Base-by-base conservation (phyloP, 2,888 invertebrate genomes). In the Philhelius pedissequus region DNA sequence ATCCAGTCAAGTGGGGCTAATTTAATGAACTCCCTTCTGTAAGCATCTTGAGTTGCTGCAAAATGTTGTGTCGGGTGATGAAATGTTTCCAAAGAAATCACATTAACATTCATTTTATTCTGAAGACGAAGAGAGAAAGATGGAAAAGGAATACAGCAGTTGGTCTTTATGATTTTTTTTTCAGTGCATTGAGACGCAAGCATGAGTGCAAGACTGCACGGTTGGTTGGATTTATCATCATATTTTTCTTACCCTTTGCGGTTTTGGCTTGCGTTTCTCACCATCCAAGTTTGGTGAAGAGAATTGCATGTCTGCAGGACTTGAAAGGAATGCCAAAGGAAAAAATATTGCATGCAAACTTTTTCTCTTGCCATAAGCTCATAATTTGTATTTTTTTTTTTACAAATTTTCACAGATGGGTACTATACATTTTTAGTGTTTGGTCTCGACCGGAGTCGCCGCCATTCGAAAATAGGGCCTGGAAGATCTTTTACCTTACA, bases 361-460 rank as follows among this genome's bases (percentile, higher is more conserved):
- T 70, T 83, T 78, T 35, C 18, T n/a, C 83, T 60, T 71, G 52
- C 71, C 76, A 71, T 60, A 71, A 77, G 71, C 71, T 71, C 64
- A 74, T 79, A 79, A 83, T 79, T n/a, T n/a, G n/a, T n/a, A n/a
- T n/a, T n/a, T n/a, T n/a, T n/a, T 79, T 79, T 83, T 64, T 35
- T 66, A 54, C 66, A 70, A 75, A 70, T 79, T 84, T 79, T 75
- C 83, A 79, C 79, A 84, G 83, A 84, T 84, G 79, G 70, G 82
- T 73, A 82, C 78, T 64, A 73, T 64, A 82, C 77, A 0, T 11
- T 9, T 9, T 25, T 25, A 25, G n/a, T 13, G 11, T 35, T 35
- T 13, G 11, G 35, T 13, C 35, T 35, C 15, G 15, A 7, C 15
- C 4, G 35, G 40, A 1, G n/a, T n/a, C n/a, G n/a, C n/a, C n/a